Evolutionary conservation across 1,140 invertebrate genomes (phyloP).

Genomic region (Drosophila virilis): DNA sequence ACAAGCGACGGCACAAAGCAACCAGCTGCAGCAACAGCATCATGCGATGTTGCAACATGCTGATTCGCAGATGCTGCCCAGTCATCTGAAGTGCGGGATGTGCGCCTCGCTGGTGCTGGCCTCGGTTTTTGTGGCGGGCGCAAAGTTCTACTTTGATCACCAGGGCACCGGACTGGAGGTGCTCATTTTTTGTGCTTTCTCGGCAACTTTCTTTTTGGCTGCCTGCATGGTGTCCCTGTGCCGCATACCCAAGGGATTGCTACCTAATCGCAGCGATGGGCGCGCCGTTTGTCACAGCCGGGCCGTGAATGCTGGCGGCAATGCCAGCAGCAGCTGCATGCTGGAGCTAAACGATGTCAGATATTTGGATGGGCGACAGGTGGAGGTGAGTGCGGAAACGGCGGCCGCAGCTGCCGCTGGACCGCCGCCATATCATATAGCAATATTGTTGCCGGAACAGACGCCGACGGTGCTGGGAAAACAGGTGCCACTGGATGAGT

Average conservation of each 20-base stretch:
- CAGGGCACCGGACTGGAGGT: slow-evolving; percentile 87
- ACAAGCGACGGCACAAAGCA: slow-evolving; percentile 47
- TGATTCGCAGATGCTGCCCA: slow-evolving; percentile 84
- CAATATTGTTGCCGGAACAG: slow-evolving; percentile 86
- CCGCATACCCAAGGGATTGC: slow-evolving; percentile 76
- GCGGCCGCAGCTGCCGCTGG: slow-evolving; percentile 56
- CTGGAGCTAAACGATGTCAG: slow-evolving; percentile 60
- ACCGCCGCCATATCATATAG: slow-evolving; percentile 87
- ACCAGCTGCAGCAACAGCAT: slow-evolving; percentile 66
- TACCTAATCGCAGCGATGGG: slow-evolving; percentile 47
- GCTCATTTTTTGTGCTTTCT: slow-evolving; percentile 87
- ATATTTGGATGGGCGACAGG: slow-evolving; percentile 57
- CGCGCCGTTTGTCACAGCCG: slow-evolving; percentile 58
- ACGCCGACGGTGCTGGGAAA: slow-evolving; percentile 63
- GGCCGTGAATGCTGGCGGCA: slow-evolving; percentile 31
- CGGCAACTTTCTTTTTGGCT: slow-evolving; percentile 87
- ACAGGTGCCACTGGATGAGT: slow-evolving; percentile 84
- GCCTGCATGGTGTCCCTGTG: slow-evolving; percentile 87
- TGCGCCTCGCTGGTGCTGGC: slow-evolving; percentile 88
- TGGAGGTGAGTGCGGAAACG: slow-evolving; percentile 45
- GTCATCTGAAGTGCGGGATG: slow-evolving; percentile 87
- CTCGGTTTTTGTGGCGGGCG: slow-evolving; percentile 87
- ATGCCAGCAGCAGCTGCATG: slow-evolving; percentile 45
- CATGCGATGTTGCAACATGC: slow-evolving; percentile 63
- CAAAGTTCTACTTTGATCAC: slow-evolving; percentile 89